Conservation (phyloP, 2,113 vertebrate species). For the Sylvilagus bachmani region DNA sequence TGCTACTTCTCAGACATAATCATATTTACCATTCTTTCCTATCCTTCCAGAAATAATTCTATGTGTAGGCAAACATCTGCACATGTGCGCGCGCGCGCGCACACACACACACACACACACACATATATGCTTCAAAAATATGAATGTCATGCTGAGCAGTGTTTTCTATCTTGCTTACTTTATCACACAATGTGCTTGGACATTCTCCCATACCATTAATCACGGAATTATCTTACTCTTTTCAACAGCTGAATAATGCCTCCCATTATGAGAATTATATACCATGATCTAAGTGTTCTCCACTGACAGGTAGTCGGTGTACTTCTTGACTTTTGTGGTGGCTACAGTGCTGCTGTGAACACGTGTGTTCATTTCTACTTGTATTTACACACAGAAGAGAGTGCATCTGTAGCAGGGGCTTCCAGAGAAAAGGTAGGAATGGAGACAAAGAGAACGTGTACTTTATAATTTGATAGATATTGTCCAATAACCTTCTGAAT, state of each 20-base stretch:
- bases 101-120: neutral
- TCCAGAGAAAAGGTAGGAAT: neutral
- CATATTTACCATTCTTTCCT: neutral
- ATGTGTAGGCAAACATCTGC: neutral
- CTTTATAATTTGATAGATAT: conserved; percentile 16
- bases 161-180: neutral
- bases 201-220: neutral
- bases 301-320: neutral
- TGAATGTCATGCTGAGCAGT: neutral
- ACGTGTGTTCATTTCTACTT: neutral
- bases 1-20: neutral
- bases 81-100: too few relatives aligned
- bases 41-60: neutral
- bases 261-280: neutral
- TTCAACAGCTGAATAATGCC: neutral
- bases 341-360: neutral
- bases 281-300: neutral
- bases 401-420: neutral
- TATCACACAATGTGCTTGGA: neutral
- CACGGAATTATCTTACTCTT: neutral
- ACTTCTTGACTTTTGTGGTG: neutral
- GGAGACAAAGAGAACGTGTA: neutral
- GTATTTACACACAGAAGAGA: neutral
- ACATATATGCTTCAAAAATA: neutral
- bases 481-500: neutral